A percentile compares a stretch with the other conserved stretches of the same genome.
Evolutionary conservation across 2,888 invertebrate species (phyloP).

Genomic region (Pteria penguin): DNA sequence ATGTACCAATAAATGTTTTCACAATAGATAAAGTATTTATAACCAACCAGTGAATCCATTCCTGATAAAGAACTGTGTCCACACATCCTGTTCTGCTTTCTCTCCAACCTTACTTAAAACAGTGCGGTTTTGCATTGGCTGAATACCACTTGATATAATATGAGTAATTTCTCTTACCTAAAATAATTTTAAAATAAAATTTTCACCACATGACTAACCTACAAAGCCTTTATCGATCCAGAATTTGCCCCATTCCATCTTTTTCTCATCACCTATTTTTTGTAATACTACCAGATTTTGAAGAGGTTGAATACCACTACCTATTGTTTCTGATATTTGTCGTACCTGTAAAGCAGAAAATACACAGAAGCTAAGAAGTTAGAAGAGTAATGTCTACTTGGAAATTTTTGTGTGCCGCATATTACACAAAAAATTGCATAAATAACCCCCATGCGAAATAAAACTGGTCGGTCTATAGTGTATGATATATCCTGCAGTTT

Average conservation of each 20-base stretch:
- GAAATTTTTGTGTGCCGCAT: background rate
- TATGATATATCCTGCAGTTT: too few species aligned
- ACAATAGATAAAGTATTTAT: too few species aligned
- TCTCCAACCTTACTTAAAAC: constrained; percentile 85
- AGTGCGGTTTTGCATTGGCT: constrained; percentile 95
- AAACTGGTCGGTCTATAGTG: too few species aligned
- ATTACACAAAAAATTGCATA: too few species aligned
- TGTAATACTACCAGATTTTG: constrained; percentile 95
- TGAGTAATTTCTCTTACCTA: constrained; percentile 91
- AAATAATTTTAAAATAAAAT: background rate
- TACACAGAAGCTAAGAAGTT: background rate
- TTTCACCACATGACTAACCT: constrained; percentile 78
- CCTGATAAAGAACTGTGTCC: constrained; percentile 96
- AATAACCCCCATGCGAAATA: too few species aligned
- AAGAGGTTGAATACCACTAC: constrained; percentile 96
- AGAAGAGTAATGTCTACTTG: background rate
- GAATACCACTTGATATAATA: constrained; percentile 94
- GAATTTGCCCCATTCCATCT: constrained; percentile 95
- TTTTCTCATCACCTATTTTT: constrained; percentile 82
- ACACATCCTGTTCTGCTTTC: constrained; percentile 88
- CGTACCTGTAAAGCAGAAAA: constrained; percentile 81
- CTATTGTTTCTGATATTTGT: constrained; percentile 94
- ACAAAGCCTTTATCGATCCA: constrained; percentile 94
- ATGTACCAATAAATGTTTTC: too few species aligned
- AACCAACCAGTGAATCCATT: constrained; percentile 90